phyloP scores from a whole-genome alignment of 2,888 invertebrate genomes.

The Noctua fimbriata region DNA sequence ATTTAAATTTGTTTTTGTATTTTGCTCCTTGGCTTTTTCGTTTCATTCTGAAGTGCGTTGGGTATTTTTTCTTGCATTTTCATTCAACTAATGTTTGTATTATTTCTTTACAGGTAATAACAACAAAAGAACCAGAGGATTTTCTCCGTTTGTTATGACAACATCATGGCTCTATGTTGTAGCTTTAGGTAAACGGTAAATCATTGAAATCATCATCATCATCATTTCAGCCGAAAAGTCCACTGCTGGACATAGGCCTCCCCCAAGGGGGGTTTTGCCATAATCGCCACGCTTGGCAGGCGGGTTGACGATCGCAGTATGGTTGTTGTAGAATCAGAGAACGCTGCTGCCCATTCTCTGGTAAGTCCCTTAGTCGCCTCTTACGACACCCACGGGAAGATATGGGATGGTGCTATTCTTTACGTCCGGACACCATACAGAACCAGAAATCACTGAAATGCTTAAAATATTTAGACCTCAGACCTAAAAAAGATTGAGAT shows the following conservation, averaged over 20 bases:
- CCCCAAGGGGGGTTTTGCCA: too few species aligned
- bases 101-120: constrained; percentile 50
- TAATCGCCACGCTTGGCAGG: too few species aligned
- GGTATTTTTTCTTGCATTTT: neutral
- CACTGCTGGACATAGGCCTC: too few species aligned
- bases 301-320: too few species aligned
- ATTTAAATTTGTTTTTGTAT: neutral
- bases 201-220: neutral
- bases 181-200: neutral
- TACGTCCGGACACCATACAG: too few species aligned
- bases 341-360: too few species aligned
- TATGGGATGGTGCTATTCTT: too few species aligned
- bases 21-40: neutral
- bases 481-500: too few species aligned
- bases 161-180: neutral
- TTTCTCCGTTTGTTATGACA: neutral
- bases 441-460: neutral
- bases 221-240: too few species aligned
- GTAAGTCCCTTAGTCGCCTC: too few species aligned
- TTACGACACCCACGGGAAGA: too few species aligned
- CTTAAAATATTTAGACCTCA: neutral
- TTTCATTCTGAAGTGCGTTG: neutral
- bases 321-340: too few species aligned
- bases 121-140: neutral
- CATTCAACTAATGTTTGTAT: neutral